These are phyloP conservation scores for Conger conger DNA, from an alignment of 2,113 vertebrate species.

Conservation along the genomic window DNA sequence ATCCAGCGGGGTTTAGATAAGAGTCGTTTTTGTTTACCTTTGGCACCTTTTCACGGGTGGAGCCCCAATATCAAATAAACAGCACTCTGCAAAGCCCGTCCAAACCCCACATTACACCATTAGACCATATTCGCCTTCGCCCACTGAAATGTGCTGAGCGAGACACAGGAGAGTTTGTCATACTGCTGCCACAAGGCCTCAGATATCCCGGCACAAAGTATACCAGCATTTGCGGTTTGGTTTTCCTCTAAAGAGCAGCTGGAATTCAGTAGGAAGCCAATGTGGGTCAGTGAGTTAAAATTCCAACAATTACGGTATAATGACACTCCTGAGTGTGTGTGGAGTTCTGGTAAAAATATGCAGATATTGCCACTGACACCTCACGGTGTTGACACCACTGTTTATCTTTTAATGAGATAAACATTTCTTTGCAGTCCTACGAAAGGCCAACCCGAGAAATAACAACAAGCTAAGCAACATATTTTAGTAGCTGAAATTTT, in stretches of 20 bases:
- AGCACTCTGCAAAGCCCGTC: slow-evolving; percentile 28
- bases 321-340: not conserved
- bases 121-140: not conserved
- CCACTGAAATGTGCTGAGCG: not conserved
- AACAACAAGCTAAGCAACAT: not conserved
- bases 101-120: slow-evolving; percentile 35
- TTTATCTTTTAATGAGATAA: not conserved
- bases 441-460: not conserved
- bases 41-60: slow-evolving; percentile 30
- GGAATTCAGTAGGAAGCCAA: not conserved
- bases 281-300: not conserved
- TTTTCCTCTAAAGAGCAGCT: not conserved
- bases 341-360: not conserved
- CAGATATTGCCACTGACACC: not conserved
- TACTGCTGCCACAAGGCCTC: not conserved
- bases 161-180: not conserved
- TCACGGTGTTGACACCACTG: not conserved
- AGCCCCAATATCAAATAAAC: slow-evolving; percentile 34
- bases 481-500: too few relatives aligned
- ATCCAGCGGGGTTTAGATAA: slow-evolving; percentile 38
- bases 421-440: not conserved
- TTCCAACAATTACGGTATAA: not conserved
- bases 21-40: slow-evolving; percentile 29
- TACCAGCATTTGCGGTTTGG: slow-evolving; percentile 7
- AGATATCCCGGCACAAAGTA: not conserved